Evolutionary conservation across 2,888 invertebrate species (phyloP).

Genomic region (Hyposoter didymator): DNA sequence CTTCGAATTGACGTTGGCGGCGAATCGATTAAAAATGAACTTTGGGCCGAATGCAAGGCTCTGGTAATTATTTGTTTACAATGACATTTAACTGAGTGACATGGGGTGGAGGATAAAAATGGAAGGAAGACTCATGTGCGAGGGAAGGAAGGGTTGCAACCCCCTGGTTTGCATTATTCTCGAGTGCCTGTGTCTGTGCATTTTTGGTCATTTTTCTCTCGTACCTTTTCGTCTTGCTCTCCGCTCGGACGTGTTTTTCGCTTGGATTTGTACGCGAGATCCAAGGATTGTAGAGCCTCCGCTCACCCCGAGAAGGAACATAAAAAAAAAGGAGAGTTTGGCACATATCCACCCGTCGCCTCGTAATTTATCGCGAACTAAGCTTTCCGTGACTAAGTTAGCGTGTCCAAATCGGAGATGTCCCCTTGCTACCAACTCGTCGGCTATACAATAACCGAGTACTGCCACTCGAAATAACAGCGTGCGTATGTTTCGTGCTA

Average conservation of each 20-base stretch:
- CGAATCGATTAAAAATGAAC: constrained; percentile 29
- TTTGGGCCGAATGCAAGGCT: background rate
- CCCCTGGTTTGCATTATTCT: constrained; percentile 28
- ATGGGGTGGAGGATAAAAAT: constrained; percentile 22
- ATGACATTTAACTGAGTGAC: constrained; percentile 52
- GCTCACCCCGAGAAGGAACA: constrained; percentile 20
- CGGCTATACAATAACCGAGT: constrained; percentile 79
- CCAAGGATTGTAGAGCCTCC: background rate
- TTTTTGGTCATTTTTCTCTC: constrained; percentile 44
- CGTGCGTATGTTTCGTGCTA: background rate
- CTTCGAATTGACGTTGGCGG: background rate
- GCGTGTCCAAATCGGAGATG: constrained; percentile 78
- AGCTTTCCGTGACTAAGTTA: constrained; percentile 80
- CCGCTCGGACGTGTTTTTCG: background rate
- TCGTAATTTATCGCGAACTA: constrained; percentile 78
- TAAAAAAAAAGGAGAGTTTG: constrained; percentile 38
- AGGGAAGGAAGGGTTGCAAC: constrained; percentile 25
- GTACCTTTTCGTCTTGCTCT: background rate
- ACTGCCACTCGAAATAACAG: constrained; percentile 66
- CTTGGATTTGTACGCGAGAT: constrained; percentile 2
- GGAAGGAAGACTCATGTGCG: constrained; percentile 19
- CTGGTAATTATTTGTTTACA: background rate
- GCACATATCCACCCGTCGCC: constrained; percentile 67
- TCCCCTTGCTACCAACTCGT: constrained; percentile 70
- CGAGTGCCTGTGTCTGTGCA: constrained; percentile 11